phyloP scores from a whole-genome alignment of 2,113 vertebrate species.

The Neopipo cinnamomea region DNA sequence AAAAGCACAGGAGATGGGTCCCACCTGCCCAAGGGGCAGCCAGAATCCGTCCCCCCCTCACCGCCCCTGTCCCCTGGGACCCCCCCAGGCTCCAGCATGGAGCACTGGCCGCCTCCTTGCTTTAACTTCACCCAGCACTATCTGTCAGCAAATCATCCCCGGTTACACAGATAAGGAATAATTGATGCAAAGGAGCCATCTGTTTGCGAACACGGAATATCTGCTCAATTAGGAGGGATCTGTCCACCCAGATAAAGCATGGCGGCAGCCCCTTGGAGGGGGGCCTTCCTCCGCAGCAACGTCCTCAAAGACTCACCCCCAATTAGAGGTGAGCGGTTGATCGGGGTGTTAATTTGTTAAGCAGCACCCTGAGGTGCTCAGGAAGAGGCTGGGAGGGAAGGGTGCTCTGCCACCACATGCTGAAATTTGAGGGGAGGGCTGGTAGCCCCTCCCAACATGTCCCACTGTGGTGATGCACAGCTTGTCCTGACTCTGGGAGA shows the following conservation, averaged over 20 bases:
- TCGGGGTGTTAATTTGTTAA: slow-evolving; percentile 47
- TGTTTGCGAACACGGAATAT: slow-evolving; percentile 71
- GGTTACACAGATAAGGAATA: slow-evolving; percentile 78
- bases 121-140: slow-evolving; percentile 20
- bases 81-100: not conserved
- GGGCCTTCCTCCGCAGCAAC: not conserved
- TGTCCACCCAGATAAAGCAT: slow-evolving; percentile 72
- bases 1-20: not conserved
- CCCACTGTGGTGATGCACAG: not conserved
- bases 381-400: not conserved
- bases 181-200: slow-evolving; percentile 85
- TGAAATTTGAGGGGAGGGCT: not conserved
- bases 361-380: not conserved
- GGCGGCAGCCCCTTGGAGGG: slow-evolving; percentile 49
- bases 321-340: slow-evolving; percentile 64
- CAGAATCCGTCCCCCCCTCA: rapidly evolving
- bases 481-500: not conserved
- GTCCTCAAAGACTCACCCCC: slow-evolving; percentile 74
- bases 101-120: not conserved
- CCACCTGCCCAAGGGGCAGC: not conserved
- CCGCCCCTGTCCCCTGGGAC: not conserved
- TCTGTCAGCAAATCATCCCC: slow-evolving; percentile 77
- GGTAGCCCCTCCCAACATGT: not conserved
- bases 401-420: not conserved
- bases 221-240: slow-evolving; percentile 76